A percentile compares a stretch with the other conserved stretches of the same genome.
Evolutionary conservation across 2,113 vertebrate genomes (phyloP).

Genomic region (Sinocyclocheilus anophthalmus): DNA sequence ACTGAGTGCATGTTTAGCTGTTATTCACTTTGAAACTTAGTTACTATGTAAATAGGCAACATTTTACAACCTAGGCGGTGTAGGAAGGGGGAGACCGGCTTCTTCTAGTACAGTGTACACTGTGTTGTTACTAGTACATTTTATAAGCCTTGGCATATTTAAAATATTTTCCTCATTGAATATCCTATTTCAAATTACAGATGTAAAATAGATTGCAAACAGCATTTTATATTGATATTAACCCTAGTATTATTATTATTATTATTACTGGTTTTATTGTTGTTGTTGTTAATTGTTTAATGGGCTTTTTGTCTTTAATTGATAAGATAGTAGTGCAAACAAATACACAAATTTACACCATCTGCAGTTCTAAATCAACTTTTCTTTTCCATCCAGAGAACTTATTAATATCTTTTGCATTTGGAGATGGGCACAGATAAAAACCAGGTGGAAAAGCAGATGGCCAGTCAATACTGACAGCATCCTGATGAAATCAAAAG

Average conservation of each 20-base stretch:
- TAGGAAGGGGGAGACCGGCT: background rate
- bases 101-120: background rate
- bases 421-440: background rate
- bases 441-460: background rate
- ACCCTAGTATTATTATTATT: background rate
- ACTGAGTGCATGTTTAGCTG: constrained; percentile 12
- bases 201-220: background rate
- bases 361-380: constrained; percentile 8
- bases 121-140: background rate
- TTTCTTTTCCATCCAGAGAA: background rate
- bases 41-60: constrained; percentile 10
- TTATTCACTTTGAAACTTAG: constrained; percentile 1
- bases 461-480: constrained; percentile 1
- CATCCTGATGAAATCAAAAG: constrained; percentile 22
- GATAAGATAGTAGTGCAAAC: background rate
- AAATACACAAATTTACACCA: background rate
- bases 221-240: background rate
- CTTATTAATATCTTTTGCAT: background rate
- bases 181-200: background rate
- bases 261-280: background rate
- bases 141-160: background rate
- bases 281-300: background rate
- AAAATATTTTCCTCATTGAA: background rate
- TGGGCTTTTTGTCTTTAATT: background rate
- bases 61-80: background rate